Evolutionary conservation across 2,888 invertebrate species (phyloP), one percentile per base, ranked within the genome.

Genomic region (Malacosoma neustria): DNA sequence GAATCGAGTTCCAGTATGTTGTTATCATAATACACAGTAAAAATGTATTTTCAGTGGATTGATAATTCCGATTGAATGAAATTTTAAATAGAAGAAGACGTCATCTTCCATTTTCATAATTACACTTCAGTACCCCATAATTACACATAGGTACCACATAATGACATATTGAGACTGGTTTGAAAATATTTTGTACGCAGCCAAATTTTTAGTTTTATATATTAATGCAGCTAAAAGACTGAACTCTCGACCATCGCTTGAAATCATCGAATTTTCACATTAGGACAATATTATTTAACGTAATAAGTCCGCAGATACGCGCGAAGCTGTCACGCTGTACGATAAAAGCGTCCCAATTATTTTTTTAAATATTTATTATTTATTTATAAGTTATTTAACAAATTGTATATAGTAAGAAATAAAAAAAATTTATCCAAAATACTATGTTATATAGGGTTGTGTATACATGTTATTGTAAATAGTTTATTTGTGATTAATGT

Each of bases 371-470:
- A 76, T 81, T 76, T 79, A 79, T 79, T 71, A 56, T 76, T 77
- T 73, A 63, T 81, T 79, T 79, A 51, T 82, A 82, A 81, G 81
- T 75, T 79, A 74, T 82, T 82, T 80, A 76, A 73, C 60, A 55
- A 53, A 50, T 36, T 80, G 77, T 81, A 81, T 61, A 82, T 79
- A 82, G 60, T 73, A 72, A 72, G 73, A 68, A 66, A 66, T 71
- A 51, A 61, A 64, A 62, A 64, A 65, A 61, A 68, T 61, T 7
- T 22, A 22, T 9, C 22, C 9, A 22, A 72, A 69, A 73, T 64
- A 71, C 70, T 73, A 71, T 61, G 57, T 67, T 74, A 64, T 63
- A 71, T 72, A 77, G 64, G 64, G 68, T 70, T 61, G 63, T 68
- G 69, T 65, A 63, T 54, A 57, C 45, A 40, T 51, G 33, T 72